Evolutionary conservation across 1,140 invertebrate genomes (phyloP).

Genomic region (Achatina immaculata): DNA sequence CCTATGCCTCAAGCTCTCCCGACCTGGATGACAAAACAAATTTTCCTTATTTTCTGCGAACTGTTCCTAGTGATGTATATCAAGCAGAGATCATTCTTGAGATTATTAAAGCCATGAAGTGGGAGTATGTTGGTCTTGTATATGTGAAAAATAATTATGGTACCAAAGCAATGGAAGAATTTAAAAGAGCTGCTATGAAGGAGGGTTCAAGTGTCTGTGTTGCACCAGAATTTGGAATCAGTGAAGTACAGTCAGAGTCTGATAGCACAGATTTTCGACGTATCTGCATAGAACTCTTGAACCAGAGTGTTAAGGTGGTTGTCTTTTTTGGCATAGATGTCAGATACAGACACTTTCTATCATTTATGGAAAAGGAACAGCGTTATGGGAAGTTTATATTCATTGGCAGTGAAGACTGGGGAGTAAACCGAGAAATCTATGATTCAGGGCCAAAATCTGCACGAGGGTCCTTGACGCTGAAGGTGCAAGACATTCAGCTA

Average conservation of each 20-base stretch:
- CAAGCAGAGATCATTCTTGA: slow-evolving; percentile 80
- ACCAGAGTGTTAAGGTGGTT: slow-evolving; percentile 72
- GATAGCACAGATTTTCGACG: slow-evolving; percentile 44
- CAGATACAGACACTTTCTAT: slow-evolving; percentile 75
- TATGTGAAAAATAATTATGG: slow-evolving; percentile 74
- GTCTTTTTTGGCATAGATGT: slow-evolving; percentile 81
- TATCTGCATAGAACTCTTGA: slow-evolving; percentile 29
- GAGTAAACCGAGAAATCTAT: slow-evolving; percentile 73
- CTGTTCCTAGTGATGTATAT: slow-evolving; percentile 65
- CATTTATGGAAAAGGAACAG: slow-evolving; percentile 69
- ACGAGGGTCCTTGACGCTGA: slow-evolving; percentile 56
- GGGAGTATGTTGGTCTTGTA: slow-evolving; percentile 61
- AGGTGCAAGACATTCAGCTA: slow-evolving; percentile 33
- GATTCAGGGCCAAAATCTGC: slow-evolving; percentile 42
- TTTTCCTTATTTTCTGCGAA: slow-evolving; percentile 64
- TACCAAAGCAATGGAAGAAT: slow-evolving; percentile 55
- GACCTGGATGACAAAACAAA: slow-evolving; percentile 62
- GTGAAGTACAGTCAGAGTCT: slow-evolving; percentile 71
- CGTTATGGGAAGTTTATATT: slow-evolving; percentile 75
- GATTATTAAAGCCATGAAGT: slow-evolving; percentile 73
- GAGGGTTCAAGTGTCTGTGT: slow-evolving; percentile 76
- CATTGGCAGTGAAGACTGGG: slow-evolving; percentile 85
- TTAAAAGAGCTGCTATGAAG: slow-evolving; percentile 47
- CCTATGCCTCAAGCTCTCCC: slow-evolving; percentile 57
- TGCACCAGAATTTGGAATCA: slow-evolving; percentile 69